A percentile compares a stretch with the other conserved stretches of the same genome.
These are phyloP conservation scores for Paraplagusia blochii DNA, from an alignment of 2,113 vertebrate species.

Conservation along the genomic window DNA sequence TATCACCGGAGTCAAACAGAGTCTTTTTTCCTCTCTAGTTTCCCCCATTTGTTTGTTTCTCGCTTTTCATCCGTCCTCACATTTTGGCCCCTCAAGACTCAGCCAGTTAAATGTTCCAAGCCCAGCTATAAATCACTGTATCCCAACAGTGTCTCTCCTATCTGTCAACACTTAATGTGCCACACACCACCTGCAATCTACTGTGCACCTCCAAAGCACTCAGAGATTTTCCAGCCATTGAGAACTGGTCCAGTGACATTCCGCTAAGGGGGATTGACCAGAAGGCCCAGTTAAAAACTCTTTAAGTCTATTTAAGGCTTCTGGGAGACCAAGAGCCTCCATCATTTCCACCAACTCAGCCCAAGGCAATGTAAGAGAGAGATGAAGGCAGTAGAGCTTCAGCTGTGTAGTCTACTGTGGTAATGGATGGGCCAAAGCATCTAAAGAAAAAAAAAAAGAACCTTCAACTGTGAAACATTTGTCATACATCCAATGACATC, in stretches of 20 bases:
- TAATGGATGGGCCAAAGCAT: conserved; percentile 21
- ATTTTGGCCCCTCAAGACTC: conserved; percentile 50
- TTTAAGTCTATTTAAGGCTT: conserved; percentile 31
- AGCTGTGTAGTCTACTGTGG: conserved; percentile 25
- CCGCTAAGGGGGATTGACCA: conserved; percentile 30
- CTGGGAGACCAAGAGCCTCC: conserved; percentile 6
- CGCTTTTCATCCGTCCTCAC: conserved; percentile 16
- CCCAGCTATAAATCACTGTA: conserved; percentile 69
- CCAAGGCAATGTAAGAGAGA: conserved; percentile 16
- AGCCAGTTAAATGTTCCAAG: conserved; percentile 59
- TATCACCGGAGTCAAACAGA: no score
- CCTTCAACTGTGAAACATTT: conserved; percentile 12
- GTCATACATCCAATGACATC: background rate
- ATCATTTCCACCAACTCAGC: conserved; percentile 32
- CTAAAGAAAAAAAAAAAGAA: no score
- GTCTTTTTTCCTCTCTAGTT: no score
- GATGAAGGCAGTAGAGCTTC: conserved; percentile 30
- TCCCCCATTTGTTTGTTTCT: no score
- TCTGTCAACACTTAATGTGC: conserved; percentile 72
- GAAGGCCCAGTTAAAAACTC: conserved; percentile 34
- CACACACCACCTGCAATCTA: conserved; percentile 62
- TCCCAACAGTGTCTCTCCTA: conserved; percentile 62
- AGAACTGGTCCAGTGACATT: conserved; percentile 37
- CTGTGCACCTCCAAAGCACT: conserved; percentile 54
- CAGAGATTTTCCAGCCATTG: conserved; percentile 48